Evolutionary conservation across 1,140 invertebrate genomes (phyloP).

Genomic region (Sycophila sp.): DNA sequence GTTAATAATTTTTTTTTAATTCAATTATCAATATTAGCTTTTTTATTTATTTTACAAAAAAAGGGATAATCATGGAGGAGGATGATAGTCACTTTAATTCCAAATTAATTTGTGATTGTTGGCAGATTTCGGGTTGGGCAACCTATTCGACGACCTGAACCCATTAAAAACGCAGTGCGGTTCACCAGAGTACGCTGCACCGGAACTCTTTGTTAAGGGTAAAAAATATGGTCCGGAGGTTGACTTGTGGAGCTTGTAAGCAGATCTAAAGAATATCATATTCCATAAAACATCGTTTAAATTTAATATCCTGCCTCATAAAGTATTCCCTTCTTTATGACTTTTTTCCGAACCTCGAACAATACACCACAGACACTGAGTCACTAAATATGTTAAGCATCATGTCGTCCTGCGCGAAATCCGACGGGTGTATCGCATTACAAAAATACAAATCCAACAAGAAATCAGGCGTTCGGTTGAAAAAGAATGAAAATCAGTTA

Average conservation of each 20-base stretch:
- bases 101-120: background rate
- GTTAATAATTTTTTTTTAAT: too few species aligned
- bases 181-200: constrained; percentile 80
- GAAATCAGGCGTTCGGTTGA: too few species aligned
- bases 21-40: too few species aligned
- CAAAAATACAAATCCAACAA: background rate
- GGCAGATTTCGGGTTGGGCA: constrained; percentile 78
- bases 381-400: background rate
- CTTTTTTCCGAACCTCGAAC: too few species aligned
- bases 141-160: constrained; percentile 68
- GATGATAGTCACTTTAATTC: too few species aligned
- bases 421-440: background rate
- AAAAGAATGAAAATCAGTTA: too few species aligned
- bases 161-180: constrained; percentile 77
- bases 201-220: constrained; percentile 74
- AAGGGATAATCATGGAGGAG: too few species aligned
- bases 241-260: constrained; percentile 80
- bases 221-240: constrained; percentile 78
- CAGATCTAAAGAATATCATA: constrained; percentile 11
- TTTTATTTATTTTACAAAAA: too few species aligned
- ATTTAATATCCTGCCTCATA: background rate
- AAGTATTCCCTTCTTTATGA: background rate
- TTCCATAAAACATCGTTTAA: constrained; percentile 2
- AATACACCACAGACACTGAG: too few species aligned
- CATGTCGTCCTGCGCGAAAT: background rate